Base-by-base conservation (phyloP, 2,888 invertebrate genomes). In the Melikaiella ostensackeni region DNA sequence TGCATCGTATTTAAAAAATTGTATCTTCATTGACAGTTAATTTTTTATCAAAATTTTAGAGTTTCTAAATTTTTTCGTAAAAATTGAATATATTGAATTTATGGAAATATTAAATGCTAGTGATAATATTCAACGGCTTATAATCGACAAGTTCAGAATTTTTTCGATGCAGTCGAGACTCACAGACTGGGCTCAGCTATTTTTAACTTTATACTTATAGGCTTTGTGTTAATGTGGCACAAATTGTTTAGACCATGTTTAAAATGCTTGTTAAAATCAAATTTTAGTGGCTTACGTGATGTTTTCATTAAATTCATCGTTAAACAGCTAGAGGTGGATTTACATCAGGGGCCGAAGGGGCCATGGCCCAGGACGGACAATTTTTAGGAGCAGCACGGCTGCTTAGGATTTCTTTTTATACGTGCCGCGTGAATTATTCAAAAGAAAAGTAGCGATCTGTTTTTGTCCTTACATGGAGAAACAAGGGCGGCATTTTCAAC, bases 201-300 rank as follows among this genome's bases (percentile, higher is more conserved):
- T 70, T 70, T 33, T 70, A 70, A 33, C 70, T n/a, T n/a, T 33
- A 38, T 38, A 30, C 70, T 50, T 70, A 70, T 33, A 55, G 7
- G 2, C 13, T 50, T 33, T 33, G 50, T 55, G 50, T 50, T 50
- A 70, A 70, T 70, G n/a, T n/a, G 50, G 55, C 33, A 50, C n/a
- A 30, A 70, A 70, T 70, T 50, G 7, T 70, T 50, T 50, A 50
- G 5, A 70, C 19, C 46, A n/a, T n/a, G 9, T 66, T 27, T n/a
- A 21, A 70, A 50, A 50, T 50, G 6, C 5, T 30, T 50, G 42
- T 70, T n/a, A 30, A 70, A 50, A 30, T 30, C n/a, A 50, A 11
- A 50, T 30, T 50, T 30, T 46, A 30, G 1, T 19, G n/a, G 8
- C 9, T 9, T 21, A 30, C 1, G 9, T 33, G 30, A 70, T 11